These are phyloP conservation scores for Mola mola DNA, from an alignment of 2,113 vertebrate species.

Conservation along the genomic window DNA sequence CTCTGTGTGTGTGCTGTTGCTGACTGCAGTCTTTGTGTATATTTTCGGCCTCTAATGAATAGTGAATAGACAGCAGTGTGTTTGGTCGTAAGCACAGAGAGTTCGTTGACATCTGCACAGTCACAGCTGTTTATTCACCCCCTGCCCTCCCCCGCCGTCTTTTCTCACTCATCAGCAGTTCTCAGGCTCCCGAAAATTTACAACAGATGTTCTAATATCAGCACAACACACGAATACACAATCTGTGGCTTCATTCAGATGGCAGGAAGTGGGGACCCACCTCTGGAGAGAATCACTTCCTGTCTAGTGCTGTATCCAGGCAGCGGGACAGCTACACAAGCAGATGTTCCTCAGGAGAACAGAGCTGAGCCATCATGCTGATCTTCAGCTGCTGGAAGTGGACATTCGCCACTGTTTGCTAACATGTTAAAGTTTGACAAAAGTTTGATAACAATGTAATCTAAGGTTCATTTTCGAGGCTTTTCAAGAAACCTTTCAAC, in stretches of 20 bases:
- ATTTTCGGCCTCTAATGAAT: slow-evolving; percentile 40
- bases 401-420: too few relatives aligned
- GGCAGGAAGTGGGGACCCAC: slow-evolving; percentile 36
- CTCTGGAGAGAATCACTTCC: slow-evolving; percentile 45
- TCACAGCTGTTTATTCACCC: slow-evolving; percentile 50
- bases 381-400: too few relatives aligned
- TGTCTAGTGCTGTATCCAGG: too few relatives aligned
- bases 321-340: too few relatives aligned
- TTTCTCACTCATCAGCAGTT: slow-evolving; percentile 7
- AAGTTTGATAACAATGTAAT: too few relatives aligned
- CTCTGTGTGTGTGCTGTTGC: not conserved
- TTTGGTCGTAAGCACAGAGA: slow-evolving; percentile 35
- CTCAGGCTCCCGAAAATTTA: slow-evolving; percentile 17
- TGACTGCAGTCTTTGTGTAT: slow-evolving; percentile 18
- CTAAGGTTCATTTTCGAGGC: too few relatives aligned
- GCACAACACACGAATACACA: not conserved
- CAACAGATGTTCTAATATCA: slow-evolving; percentile 43
- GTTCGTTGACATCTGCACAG: slow-evolving; percentile 55
- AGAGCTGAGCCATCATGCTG: too few relatives aligned
- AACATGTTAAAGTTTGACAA: too few relatives aligned
- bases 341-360: too few relatives aligned
- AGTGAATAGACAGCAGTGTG: slow-evolving; percentile 67
- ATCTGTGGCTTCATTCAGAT: slow-evolving; percentile 1
- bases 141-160: accelerated
- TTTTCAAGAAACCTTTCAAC: too few relatives aligned